A percentile compares a stretch with the other conserved stretches of the same genome.
Evolutionary conservation across 2,113 vertebrate genomes (phyloP).

Genomic region (Psophia crepitans): DNA sequence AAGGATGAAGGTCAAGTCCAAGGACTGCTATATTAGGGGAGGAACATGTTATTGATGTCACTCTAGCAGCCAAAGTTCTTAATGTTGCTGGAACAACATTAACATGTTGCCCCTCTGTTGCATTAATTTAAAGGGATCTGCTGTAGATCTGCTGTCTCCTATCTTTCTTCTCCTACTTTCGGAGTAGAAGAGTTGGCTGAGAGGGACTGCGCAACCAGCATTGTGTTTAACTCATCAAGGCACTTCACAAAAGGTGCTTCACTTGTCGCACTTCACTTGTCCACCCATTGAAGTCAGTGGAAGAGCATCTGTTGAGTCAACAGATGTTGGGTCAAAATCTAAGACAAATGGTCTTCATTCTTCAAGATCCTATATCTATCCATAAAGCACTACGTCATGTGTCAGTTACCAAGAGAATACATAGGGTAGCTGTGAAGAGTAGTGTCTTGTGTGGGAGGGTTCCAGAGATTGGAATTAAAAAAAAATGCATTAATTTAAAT

Average conservation of each 20-base stretch:
- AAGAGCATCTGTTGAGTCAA: neutral
- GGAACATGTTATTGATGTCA: neutral
- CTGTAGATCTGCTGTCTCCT: neutral
- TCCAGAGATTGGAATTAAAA: neutral
- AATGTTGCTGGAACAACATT: neutral
- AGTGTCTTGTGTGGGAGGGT: neutral
- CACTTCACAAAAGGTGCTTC: neutral
- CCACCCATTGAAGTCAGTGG: neutral
- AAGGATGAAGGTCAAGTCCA: neutral
- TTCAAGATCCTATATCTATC: neutral
- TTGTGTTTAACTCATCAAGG: too few species aligned
- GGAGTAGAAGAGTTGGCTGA: neutral
- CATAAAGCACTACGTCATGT: neutral
- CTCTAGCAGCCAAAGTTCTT: neutral
- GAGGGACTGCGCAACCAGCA: neutral
- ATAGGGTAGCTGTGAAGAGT: neutral
- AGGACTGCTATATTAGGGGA: neutral
- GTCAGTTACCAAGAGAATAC: neutral
- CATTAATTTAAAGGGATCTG: too few species aligned
- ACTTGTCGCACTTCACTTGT: too few species aligned
- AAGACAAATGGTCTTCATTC: neutral
- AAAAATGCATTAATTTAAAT: neutral
- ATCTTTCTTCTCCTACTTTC: neutral
- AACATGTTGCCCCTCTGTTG: too few species aligned
- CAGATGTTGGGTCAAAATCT: neutral